Evolutionary conservation across 2,797 vertebrate genomes (phyloP), one percentile per base, ranked within the genome.

Genomic region (Fundulus diaphanus): DNA sequence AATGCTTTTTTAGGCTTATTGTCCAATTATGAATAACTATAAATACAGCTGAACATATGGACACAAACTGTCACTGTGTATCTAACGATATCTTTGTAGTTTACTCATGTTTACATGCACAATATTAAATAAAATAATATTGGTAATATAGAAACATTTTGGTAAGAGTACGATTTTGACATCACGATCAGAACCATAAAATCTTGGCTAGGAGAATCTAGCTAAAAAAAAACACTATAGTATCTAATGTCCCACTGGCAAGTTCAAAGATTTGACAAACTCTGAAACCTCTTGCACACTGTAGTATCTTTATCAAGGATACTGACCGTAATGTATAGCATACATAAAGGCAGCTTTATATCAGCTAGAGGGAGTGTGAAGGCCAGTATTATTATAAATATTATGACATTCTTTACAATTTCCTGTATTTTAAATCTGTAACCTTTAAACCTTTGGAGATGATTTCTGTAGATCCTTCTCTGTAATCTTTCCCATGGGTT

Each of bases 401-500:
- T 89, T 81, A 65, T 78, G 79, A 59, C 82, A 73, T 84, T 24
- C 35, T 12, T n/a, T 66, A 82, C 82, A 85, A 85, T 81, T 85
- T 88, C 75, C 83, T 73, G 80, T 85, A 88, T 84, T 83, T 87
- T 88, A 83, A 83, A 69, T 88, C 87, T 88, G 76, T 59, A 24
- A 46, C 29, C 76, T 65, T 81, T 3, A 93, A 90, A 94, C 93
- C 92, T 93, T 92, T 91, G 84, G 80, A 94, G 93, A 92, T 89
- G 85, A 84, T 82, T 61, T 86, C 85, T 91, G 80, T 66, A 76
- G 82, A 85, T 79, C 87, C 83, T 78, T 83, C 76, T 91, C 75
- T 88, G 82, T 89, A 92, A 93, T 35, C 73, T 92, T 88, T 79
- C 87, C 86, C 82, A 69, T 74, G 86, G 86, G 90, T 88, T 27